Percentiles rank a stretch among this genome's conserved stretches.
These are phyloP conservation scores for Zonotrichia leucophrys DNA, from an alignment of 2,113 vertebrate genomes.

Conservation along the genomic window DNA sequence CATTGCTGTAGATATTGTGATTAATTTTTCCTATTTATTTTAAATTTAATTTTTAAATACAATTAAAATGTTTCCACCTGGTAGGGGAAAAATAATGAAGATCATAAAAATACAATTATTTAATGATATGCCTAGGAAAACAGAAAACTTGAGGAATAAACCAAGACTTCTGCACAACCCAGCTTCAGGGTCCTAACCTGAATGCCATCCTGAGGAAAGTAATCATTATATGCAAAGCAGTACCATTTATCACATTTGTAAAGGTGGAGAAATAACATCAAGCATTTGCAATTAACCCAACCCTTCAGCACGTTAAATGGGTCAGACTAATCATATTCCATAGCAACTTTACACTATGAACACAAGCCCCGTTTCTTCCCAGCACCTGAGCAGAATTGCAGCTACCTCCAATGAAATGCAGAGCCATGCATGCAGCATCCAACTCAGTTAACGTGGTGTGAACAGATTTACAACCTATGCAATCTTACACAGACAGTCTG, in stretches of 20 bases:
- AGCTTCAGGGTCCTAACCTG: not conserved
- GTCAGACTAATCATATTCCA: not conserved
- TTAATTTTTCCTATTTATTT: not conserved
- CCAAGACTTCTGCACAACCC: not conserved
- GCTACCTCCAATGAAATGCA: not conserved
- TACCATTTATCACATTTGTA: conserved; percentile 39
- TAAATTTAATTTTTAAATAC: conserved; percentile 1
- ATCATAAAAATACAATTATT: not conserved
- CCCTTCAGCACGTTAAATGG: not conserved
- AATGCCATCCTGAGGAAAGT: not conserved
- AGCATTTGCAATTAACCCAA: conserved; percentile 29
- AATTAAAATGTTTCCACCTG: not conserved
- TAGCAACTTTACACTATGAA: not conserved
- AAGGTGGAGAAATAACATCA: conserved; percentile 3
- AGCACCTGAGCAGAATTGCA: not conserved
- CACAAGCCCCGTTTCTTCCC: not conserved
- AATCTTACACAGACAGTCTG: not conserved
- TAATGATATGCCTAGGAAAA: not conserved
- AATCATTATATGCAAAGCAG: conserved; percentile 3
- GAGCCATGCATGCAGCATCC: not conserved
- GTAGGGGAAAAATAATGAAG: not conserved
- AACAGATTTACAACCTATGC: not conserved
- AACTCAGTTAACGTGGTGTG: not conserved
- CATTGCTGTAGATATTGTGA: not conserved
- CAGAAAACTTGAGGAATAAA: not conserved